phyloP scores from a whole-genome alignment of 2,113 vertebrate genomes.

The Antennarius striatus region DNA sequence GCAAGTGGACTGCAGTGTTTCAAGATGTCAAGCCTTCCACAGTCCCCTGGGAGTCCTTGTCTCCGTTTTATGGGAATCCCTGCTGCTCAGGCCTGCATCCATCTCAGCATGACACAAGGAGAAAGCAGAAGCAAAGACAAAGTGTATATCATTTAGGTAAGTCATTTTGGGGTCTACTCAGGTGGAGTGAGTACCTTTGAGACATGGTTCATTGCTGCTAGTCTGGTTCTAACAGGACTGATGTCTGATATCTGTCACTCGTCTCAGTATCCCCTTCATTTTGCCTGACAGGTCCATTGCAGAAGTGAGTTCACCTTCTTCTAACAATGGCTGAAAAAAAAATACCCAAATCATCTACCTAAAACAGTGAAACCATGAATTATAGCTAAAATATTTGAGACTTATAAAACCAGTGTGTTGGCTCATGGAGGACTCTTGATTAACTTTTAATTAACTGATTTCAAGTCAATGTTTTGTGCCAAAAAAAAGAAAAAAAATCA shows the following conservation, averaged over 20 bases:
- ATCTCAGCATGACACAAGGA: slow-evolving; percentile 2
- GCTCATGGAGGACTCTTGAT: slow-evolving; percentile 21
- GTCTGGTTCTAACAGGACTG: neutral
- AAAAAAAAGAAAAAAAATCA: slow-evolving; percentile 31
- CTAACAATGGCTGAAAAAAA: neutral
- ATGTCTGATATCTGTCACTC: neutral
- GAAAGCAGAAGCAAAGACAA: neutral
- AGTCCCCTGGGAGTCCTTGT: neutral
- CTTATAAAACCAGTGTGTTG: slow-evolving; percentile 26
- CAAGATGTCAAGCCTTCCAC: neutral
- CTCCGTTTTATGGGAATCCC: neutral
- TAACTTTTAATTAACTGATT: slow-evolving; percentile 32
- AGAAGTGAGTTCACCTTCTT: neutral
- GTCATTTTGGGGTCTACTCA: neutral
- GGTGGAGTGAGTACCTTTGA: neutral
- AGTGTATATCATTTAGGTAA: neutral
- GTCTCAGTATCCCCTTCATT: neutral
- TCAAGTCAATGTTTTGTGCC: slow-evolving; percentile 15
- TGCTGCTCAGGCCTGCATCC: neutral
- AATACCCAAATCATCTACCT: neutral
- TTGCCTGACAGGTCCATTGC: neutral
- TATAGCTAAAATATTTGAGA: neutral
- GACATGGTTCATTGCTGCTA: neutral
- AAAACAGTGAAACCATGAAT: neutral
- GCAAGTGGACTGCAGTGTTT: neutral